phyloP scores from a whole-genome alignment of 2,888 invertebrate species.

The Dryomyza anilis region DNA sequence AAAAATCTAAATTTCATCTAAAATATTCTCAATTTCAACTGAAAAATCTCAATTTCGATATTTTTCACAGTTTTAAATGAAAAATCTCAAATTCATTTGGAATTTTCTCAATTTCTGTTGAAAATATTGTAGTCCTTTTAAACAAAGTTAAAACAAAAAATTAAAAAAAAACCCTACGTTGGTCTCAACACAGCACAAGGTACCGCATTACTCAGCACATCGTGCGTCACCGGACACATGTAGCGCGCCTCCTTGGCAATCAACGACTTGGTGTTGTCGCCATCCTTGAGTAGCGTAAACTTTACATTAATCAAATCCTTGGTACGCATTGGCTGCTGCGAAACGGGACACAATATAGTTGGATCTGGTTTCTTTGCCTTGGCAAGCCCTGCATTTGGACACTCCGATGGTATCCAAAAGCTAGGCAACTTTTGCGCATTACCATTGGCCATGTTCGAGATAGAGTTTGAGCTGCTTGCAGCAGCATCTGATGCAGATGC shows the following conservation, averaged over 20 bases:
- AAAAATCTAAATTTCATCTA: no score
- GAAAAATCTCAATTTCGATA: no score
- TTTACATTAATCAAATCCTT: slow-evolving; percentile 93
- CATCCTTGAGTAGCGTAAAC: slow-evolving; percentile 89
- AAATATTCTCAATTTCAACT: no score
- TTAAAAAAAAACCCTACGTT: slow-evolving; percentile 81
- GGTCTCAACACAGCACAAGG: slow-evolving; percentile 91
- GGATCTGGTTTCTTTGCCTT: slow-evolving; percentile 73
- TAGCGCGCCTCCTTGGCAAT: slow-evolving; percentile 91
- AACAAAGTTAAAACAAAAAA: no score
- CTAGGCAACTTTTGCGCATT: slow-evolving; percentile 85
- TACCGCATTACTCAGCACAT: slow-evolving; percentile 91
- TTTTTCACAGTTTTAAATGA: no score
- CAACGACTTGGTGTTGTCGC: slow-evolving; percentile 82
- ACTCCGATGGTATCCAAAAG: slow-evolving; percentile 95
- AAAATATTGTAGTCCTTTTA: no score
- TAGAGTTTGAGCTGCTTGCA: slow-evolving; percentile 60
- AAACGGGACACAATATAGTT: slow-evolving; percentile 79
- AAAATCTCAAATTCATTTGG: no score
- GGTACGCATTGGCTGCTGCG: slow-evolving; percentile 81
- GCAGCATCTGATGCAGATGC: slow-evolving; percentile 41
- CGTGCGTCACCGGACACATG: slow-evolving; percentile 97
- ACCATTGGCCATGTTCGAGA: slow-evolving; percentile 81
- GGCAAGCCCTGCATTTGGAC: slow-evolving; percentile 79
- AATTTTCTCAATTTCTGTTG: no score